Conservation (phyloP, 1,140 invertebrate genomes). For the Lordiphosa stackelbergi region DNA sequence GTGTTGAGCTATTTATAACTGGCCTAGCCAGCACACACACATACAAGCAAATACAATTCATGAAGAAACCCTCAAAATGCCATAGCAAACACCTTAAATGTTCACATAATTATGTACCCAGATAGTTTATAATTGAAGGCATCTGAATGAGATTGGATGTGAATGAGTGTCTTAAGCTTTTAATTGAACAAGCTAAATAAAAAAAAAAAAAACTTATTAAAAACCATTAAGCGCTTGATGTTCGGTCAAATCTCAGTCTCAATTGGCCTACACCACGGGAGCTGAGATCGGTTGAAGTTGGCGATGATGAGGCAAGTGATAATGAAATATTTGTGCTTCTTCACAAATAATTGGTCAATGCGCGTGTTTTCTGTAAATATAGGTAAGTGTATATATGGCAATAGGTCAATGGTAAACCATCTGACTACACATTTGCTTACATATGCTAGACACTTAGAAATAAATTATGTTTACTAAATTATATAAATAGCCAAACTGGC, state of each 20-base stretch:
- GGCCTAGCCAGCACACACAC: conserved; percentile 11
- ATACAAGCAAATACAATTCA: conserved; percentile 5
- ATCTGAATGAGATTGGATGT: conserved; percentile 16
- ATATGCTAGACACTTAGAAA: conserved; percentile 36
- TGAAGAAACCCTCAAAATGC: conserved; percentile 11
- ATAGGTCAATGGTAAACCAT: conserved; percentile 63
- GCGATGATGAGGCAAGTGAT: conserved; percentile 41
- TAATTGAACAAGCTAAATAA: conserved; percentile 64
- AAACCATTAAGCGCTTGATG: conserved; percentile 61
- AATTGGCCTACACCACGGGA: conserved; percentile 57
- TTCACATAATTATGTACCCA: conserved; percentile 50
- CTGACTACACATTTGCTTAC: conserved; percentile 8
- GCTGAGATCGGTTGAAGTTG: conserved; percentile 29
- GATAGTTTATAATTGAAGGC: conserved; percentile 61
- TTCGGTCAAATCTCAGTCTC: conserved; percentile 52
- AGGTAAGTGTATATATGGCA: conserved; percentile 45
- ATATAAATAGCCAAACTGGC: conserved; percentile 6
- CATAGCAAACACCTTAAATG: conserved; percentile 51
- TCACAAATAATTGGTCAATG: conserved; percentile 55
- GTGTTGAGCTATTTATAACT: conserved; percentile 55
- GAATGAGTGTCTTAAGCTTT: conserved; percentile 45
- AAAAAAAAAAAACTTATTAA: conserved; percentile 14
- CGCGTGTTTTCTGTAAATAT: conserved; percentile 43
- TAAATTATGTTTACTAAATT: conserved; percentile 22
- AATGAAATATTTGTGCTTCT: conserved; percentile 56